Conservation (phyloP, 2,113 vertebrate species). For the Oncorhynchus tshawytscha region DNA sequence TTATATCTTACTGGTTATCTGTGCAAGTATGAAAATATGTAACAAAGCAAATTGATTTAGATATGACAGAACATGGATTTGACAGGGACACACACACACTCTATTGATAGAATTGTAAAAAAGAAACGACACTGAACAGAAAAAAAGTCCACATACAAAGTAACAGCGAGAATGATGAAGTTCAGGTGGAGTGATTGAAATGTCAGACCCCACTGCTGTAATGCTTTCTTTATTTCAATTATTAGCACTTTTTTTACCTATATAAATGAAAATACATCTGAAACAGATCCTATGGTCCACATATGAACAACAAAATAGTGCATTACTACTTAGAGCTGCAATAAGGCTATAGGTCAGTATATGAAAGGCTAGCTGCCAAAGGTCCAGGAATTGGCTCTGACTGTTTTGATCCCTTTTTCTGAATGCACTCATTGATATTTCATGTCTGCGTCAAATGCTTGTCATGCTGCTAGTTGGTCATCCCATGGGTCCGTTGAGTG, state of each 20-base stretch:
- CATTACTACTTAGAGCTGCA: constrained; percentile 71
- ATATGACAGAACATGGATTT: constrained; percentile 74
- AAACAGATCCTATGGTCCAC: constrained; percentile 76
- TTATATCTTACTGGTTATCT: constrained; percentile 76
- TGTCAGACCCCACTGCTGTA: constrained; percentile 73
- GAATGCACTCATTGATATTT: constrained; percentile 6
- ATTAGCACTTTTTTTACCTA: constrained; percentile 42
- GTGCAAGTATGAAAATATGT: constrained; percentile 81
- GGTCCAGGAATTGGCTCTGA: constrained; percentile 74
- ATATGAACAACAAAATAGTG: constrained; percentile 82
- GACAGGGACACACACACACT: constrained; percentile 43
- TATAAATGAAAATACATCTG: constrained; percentile 78
- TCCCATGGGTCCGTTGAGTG: neutral
- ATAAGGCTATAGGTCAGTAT: constrained; percentile 70
- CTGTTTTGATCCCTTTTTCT: constrained; percentile 73
- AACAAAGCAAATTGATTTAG: constrained; percentile 73
- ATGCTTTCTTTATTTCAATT: constrained; percentile 57
- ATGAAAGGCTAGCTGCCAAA: constrained; percentile 84
- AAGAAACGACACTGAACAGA: constrained; percentile 62
- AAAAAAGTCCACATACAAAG: constrained; percentile 68
- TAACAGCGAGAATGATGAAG: constrained; percentile 61
- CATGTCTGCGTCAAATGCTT: constrained; percentile 8
- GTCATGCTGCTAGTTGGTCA: constrained; percentile 19
- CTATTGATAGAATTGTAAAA: constrained; percentile 45
- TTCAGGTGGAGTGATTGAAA: constrained; percentile 82